Evolutionary conservation across 2,797 vertebrate species (phyloP).

Genomic region (Poeciliopsis infans): DNA sequence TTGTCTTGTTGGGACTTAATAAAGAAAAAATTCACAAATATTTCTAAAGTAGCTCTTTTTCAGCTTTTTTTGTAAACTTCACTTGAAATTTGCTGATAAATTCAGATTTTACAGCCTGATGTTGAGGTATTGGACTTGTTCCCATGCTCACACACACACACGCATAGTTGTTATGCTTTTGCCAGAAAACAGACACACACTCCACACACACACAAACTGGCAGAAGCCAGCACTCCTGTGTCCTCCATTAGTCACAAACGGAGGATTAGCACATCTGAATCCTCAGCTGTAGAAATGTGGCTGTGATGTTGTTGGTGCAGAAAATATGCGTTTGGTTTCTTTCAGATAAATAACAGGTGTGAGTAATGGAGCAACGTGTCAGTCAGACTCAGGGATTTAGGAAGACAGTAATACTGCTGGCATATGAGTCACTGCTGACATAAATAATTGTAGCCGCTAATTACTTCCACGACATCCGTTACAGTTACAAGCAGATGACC

Average conservation of each 20-base stretch:
- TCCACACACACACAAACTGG: conserved; percentile 31
- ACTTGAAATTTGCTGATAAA: not conserved
- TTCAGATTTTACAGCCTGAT: conserved; percentile 2
- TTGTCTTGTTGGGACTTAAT: too few relatives aligned
- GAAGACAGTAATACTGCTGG: not conserved
- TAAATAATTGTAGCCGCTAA: not conserved
- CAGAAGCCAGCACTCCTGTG: conserved; percentile 34
- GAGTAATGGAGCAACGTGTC: conserved; percentile 31
- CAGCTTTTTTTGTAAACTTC: not conserved
- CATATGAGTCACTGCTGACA: not conserved
- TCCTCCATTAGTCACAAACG: conserved; percentile 47
- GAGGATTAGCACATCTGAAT: conserved; percentile 45
- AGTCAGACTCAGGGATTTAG: conserved; percentile 26
- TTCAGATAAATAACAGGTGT: conserved; percentile 44
- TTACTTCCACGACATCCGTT: not conserved
- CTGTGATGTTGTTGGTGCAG: conserved; percentile 36
- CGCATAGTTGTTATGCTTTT: conserved; percentile 11
- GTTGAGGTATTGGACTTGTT: conserved; percentile 48
- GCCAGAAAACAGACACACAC: conserved; percentile 11
- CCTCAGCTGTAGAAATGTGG: conserved; percentile 22
- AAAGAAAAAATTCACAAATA: not conserved
- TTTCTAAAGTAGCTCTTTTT: not conserved
- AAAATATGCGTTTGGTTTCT: conserved; percentile 34
- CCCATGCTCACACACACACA: not conserved
- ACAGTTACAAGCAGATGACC: not conserved